A percentile compares a stretch with the other conserved stretches of the same genome.
These are phyloP conservation scores for Drosophila bocqueti DNA, from an alignment of 1,140 invertebrate genomes.

Conservation along the genomic window DNA sequence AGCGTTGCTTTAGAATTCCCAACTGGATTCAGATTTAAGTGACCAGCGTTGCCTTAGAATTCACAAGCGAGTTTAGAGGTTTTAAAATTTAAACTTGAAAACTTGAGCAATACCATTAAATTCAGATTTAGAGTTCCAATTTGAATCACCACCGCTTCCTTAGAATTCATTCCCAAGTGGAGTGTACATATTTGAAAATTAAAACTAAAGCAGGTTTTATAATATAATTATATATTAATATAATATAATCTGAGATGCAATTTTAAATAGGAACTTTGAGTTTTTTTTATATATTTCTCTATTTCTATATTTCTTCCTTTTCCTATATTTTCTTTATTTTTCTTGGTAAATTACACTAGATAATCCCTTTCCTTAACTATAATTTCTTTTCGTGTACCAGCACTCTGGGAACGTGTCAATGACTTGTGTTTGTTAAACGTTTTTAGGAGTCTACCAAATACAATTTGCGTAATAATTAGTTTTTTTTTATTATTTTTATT, in stretches of 20 bases:
- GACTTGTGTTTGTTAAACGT: constrained; percentile 41
- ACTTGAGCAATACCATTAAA: not conserved
- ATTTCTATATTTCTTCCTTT: not conserved
- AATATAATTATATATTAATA: not conserved
- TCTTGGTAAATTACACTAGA: not conserved
- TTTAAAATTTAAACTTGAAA: not conserved
- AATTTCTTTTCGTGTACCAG: constrained; percentile 15
- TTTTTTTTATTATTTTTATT: constrained; percentile 21
- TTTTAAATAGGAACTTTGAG: too few relatives aligned
- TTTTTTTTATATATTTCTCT: too few relatives aligned
- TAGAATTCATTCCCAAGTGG: not conserved
- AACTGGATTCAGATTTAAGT: not conserved
- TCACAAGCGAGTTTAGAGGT: not conserved
- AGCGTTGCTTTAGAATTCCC: not conserved
- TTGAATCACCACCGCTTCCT: not conserved
- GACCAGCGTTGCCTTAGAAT: not conserved
- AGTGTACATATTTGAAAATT: not conserved
- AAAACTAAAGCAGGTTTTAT: not conserved
- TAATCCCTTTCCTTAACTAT: not conserved
- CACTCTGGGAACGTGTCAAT: constrained; percentile 40
- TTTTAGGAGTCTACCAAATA: constrained; percentile 34
- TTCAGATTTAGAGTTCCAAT: not conserved
- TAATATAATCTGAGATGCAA: not conserved
- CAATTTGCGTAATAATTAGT: constrained; percentile 61
- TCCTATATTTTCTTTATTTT: not conserved